Percentiles rank a stretch among this genome's conserved stretches.
phyloP scores from a whole-genome alignment of 2,888 invertebrate genomes.

The Pycnomerus fuliginosus region DNA sequence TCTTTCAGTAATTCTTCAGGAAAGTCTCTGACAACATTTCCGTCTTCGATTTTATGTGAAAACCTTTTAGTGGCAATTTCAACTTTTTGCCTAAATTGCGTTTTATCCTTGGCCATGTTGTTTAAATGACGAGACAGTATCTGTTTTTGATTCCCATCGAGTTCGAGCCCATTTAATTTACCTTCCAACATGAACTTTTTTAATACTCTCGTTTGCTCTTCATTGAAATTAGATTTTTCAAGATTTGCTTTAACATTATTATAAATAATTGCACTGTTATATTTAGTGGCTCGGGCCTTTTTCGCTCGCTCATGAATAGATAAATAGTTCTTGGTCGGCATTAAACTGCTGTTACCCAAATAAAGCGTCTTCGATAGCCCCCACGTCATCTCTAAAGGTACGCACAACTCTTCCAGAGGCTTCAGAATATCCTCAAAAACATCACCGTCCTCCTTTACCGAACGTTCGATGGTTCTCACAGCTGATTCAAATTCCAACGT shows the following conservation, averaged over 20 bases:
- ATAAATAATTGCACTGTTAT: constrained; percentile 69
- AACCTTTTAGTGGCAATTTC: constrained; percentile 67
- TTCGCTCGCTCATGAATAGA: constrained; percentile 79
- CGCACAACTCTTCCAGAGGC: constrained; percentile 72
- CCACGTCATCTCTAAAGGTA: constrained; percentile 81
- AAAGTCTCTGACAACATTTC: constrained; percentile 68
- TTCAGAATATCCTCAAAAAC: constrained; percentile 69
- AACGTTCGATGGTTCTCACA: constrained; percentile 67
- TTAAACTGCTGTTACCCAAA: constrained; percentile 73
- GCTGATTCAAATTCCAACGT: constrained; percentile 78
- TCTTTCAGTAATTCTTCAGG: constrained; percentile 67
- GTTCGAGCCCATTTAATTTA: constrained; percentile 75
- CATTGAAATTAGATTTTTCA: constrained; percentile 30
- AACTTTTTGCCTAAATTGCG: constrained; percentile 67
- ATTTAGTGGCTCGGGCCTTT: constrained; percentile 72
- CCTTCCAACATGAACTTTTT: constrained; percentile 81
- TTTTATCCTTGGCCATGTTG: constrained; percentile 60
- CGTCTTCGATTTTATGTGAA: constrained; percentile 66
- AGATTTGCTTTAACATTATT: constrained; percentile 61
- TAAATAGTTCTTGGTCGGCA: constrained; percentile 77
- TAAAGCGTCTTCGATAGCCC: constrained; percentile 83
- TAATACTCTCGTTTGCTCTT: constrained; percentile 70
- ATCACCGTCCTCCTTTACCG: constrained; percentile 54
- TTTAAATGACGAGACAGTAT: too few species aligned
- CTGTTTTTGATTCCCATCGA: constrained; percentile 59